A percentile compares a stretch with the other conserved stretches of the same genome.
These are phyloP conservation scores for Andrena minutula DNA, from an alignment of 2,888 invertebrate genomes.

Conservation along the genomic window DNA sequence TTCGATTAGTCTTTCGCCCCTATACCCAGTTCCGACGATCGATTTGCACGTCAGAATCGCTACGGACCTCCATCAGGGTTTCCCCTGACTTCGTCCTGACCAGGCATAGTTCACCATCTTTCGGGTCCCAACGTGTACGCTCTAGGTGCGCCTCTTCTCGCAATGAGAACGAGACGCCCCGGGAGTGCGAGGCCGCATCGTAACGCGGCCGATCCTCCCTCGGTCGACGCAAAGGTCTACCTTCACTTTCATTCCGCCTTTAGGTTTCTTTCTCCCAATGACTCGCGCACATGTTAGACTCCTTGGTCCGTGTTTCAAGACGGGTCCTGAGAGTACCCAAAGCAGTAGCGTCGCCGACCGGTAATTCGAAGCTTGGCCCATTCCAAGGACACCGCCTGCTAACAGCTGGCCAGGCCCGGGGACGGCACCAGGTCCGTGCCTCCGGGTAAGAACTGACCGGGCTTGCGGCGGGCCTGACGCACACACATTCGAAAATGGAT, in stretches of 20 bases:
- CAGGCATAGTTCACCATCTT: slow-evolving; percentile 85
- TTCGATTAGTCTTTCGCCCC: slow-evolving; percentile 84
- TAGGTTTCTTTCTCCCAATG: slow-evolving; percentile 85
- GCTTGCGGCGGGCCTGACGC: not conserved
- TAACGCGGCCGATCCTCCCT: slow-evolving; percentile 85
- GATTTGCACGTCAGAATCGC: slow-evolving; percentile 90
- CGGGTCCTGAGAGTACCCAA: no score
- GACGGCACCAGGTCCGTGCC: slow-evolving; percentile 69
- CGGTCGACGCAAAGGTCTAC: slow-evolving; percentile 82
- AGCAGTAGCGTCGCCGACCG: no score
- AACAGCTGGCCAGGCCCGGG: no score
- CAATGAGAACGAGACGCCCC: slow-evolving; percentile 84
- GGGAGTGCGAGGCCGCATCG: slow-evolving; percentile 76
- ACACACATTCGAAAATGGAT: not conserved
- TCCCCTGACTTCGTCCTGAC: slow-evolving; percentile 87
- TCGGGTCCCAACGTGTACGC: slow-evolving; percentile 89
- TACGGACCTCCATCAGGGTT: slow-evolving; percentile 87
- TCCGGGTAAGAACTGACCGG: slow-evolving; percentile 83
- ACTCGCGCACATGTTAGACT: slow-evolving; percentile 88
- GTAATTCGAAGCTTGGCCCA: no score
- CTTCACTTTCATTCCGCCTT: slow-evolving; percentile 90
- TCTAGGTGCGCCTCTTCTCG: slow-evolving; percentile 87
- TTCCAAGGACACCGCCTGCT: no score
- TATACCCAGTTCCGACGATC: slow-evolving; percentile 91
- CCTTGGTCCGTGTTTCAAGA: slow-evolving; percentile 91